phyloP scores from a whole-genome alignment of 1,140 invertebrate species.

The Palaemon carinicauda region DNA sequence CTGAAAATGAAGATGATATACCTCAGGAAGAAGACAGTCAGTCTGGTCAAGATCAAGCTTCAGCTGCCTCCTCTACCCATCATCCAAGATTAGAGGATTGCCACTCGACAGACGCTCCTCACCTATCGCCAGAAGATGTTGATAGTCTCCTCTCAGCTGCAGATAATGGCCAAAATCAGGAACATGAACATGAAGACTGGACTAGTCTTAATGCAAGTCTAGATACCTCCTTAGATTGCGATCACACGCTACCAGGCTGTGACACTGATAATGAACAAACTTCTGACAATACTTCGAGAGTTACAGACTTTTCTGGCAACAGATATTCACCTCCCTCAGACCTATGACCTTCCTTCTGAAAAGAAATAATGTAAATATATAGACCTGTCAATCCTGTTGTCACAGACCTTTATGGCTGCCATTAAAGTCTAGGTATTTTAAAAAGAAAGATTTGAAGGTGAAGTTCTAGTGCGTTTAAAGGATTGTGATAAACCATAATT shows the following conservation, averaged over 20 bases:
- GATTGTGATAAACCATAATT: background rate
- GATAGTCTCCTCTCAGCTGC: conserved; percentile 42
- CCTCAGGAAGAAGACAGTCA: conserved; percentile 37
- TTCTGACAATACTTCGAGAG: conserved; percentile 29
- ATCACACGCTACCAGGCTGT: conserved; percentile 40
- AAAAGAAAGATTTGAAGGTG: no score
- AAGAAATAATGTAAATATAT: conserved; percentile 38
- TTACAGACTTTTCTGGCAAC: conserved; percentile 7
- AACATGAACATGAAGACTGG: conserved; percentile 45
- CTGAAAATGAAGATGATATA: conserved; percentile 31
- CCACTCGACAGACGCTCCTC: conserved; percentile 28
- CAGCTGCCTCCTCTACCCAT: conserved; percentile 14
- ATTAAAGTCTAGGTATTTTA: background rate
- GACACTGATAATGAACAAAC: conserved; percentile 38
- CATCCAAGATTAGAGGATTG: conserved; percentile 45
- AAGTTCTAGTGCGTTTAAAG: background rate
- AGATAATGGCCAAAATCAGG: conserved; percentile 42
- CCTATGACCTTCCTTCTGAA: conserved; percentile 50
- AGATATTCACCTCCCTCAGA: conserved; percentile 32
- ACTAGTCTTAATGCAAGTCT: conserved; percentile 46
- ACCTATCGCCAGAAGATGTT: conserved; percentile 47
- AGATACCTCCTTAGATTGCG: conserved; percentile 48
- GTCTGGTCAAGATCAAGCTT: conserved; percentile 32
- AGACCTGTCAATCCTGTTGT: background rate
- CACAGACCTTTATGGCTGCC: background rate